phyloP scores from a whole-genome alignment of 2,888 invertebrate species.

The Pilophorus perplexus region DNA sequence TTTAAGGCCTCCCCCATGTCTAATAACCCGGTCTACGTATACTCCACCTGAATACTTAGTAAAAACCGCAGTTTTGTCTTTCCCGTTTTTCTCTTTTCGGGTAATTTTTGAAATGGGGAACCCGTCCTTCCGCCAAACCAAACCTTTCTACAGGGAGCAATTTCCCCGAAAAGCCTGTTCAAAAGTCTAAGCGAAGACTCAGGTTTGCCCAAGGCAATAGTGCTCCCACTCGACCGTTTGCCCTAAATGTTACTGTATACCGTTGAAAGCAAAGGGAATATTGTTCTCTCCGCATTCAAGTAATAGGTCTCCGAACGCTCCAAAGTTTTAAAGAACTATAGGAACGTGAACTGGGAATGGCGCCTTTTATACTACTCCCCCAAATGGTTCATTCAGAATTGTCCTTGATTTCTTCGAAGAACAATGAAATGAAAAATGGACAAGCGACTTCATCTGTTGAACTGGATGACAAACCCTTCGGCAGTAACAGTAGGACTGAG shows the following conservation, averaged over 20 bases:
- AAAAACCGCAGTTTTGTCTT: constrained; percentile 4
- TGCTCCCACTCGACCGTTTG: constrained; percentile 19
- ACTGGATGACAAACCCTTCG: too few relatives aligned
- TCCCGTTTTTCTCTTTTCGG: not conserved
- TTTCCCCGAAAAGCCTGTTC: constrained; percentile 13
- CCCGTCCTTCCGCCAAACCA: too few relatives aligned
- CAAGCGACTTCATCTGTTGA: too few relatives aligned
- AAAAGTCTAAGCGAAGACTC: not conserved
- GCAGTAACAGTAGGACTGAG: too few relatives aligned
- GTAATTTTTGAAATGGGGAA: constrained; percentile 17
- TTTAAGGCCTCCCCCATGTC: constrained; percentile 23
- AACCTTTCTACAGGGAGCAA: constrained; percentile 13
- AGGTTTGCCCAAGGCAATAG: not conserved
- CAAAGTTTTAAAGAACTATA: too few relatives aligned
- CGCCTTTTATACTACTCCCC: too few relatives aligned
- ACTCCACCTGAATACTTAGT: constrained; percentile 29
- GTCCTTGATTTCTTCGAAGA: too few relatives aligned
- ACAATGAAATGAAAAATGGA: too few relatives aligned
- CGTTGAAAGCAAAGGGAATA: constrained; percentile 4
- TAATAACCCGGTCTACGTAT: not conserved
- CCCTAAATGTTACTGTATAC: constrained; percentile 8
- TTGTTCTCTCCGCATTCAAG: constrained; percentile 2
- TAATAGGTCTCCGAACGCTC: constrained; percentile 15
- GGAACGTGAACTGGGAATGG: too few relatives aligned
- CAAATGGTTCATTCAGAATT: too few relatives aligned